These are phyloP conservation scores for Tolmerus cingulatus DNA, from an alignment of 2,888 invertebrate genomes.

Conservation along the genomic window DNA sequence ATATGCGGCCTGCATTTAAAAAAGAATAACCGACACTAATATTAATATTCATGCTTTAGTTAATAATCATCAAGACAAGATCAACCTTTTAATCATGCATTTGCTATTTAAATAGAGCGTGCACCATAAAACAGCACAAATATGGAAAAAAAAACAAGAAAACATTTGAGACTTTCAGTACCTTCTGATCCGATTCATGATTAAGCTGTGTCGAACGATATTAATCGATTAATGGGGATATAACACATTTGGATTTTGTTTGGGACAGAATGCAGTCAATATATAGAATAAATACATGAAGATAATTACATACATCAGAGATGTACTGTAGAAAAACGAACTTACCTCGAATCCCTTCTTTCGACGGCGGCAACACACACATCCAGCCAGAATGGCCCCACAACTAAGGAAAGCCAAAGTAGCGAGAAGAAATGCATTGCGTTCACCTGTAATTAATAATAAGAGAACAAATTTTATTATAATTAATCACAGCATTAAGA, in stretches of 20 bases:
- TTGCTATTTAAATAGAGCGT: background rate
- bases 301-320: background rate
- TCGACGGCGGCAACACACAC: conserved; percentile 50
- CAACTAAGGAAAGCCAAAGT: conserved; percentile 48
- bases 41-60: background rate
- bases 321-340: background rate
- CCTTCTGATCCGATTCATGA: conserved; percentile 51
- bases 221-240: conserved; percentile 39
- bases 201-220: conserved; percentile 49
- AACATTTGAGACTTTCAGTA: conserved; percentile 43
- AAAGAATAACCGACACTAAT: background rate
- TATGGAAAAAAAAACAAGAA: background rate
- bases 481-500: background rate
- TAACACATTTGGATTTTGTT: background rate
- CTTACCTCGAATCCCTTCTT: conserved; percentile 52
- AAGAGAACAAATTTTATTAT: background rate
- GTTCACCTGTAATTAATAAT: conserved; percentile 45
- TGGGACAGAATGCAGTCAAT: conserved; percentile 16
- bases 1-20: background rate
- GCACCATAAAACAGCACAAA: background rate
- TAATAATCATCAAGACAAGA: background rate
- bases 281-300: conserved; percentile 12
- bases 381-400: conserved; percentile 48
- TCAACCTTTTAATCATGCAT: background rate
- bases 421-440: conserved; percentile 48